A percentile compares a stretch with the other conserved stretches of the same genome.
Evolutionary conservation across 2,113 vertebrate genomes (phyloP).

Genomic region (Loxodonta africana): DNA sequence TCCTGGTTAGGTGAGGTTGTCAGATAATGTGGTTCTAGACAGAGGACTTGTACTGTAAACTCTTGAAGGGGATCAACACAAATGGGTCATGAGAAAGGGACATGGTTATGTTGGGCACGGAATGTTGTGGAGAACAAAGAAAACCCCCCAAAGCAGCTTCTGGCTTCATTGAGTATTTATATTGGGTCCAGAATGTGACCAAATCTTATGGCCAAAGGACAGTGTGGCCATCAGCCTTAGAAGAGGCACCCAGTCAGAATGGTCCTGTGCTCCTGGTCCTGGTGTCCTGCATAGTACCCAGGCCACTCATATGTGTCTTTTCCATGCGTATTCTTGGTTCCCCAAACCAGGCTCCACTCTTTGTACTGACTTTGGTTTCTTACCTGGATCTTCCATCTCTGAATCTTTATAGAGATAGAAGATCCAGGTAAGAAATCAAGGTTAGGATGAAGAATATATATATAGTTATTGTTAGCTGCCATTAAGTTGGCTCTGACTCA

Average conservation of each 20-base stretch:
- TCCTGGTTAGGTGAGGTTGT: background rate
- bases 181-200: background rate
- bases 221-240: background rate
- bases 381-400: background rate
- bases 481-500: too few species aligned
- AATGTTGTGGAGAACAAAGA: background rate
- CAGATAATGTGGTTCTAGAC: background rate
- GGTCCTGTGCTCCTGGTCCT: background rate
- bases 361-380: background rate
- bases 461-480: too few species aligned
- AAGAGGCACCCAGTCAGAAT: background rate
- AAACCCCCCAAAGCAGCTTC: background rate
- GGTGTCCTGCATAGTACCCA: background rate
- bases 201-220: background rate
- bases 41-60: background rate
- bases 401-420: background rate
- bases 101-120: background rate
- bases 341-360: background rate
- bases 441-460: too few species aligned
- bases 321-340: background rate
- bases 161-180: background rate
- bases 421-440: too few species aligned
- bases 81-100: background rate
- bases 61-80: background rate
- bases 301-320: background rate